These are phyloP conservation scores for Drosophila diplacantha DNA, from an alignment of 2,888 invertebrate genomes.

Conservation along the genomic window DNA sequence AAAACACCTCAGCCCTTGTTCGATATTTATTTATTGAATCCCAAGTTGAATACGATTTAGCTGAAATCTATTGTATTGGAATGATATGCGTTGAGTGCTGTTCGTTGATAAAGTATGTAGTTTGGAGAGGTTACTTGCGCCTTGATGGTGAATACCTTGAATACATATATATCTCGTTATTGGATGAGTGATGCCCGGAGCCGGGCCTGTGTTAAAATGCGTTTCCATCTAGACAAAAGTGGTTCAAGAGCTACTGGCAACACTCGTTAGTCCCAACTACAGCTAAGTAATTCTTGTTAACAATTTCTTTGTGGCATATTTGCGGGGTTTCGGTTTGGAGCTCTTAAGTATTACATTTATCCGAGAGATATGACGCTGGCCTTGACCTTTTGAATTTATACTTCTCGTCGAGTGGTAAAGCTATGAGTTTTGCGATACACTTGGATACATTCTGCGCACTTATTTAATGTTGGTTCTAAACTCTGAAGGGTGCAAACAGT, in stretches of 20 bases:
- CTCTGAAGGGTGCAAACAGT: constrained; percentile 67
- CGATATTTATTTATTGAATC: constrained; percentile 58
- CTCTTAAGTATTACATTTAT: constrained; percentile 31
- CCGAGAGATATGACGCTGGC: constrained; percentile 29
- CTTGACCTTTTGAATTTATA: constrained; percentile 17
- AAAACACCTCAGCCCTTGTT: background rate
- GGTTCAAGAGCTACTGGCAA: constrained; percentile 33
- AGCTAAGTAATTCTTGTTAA: constrained; percentile 34
- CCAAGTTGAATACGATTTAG: constrained; percentile 57
- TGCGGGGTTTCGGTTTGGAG: constrained; percentile 15
- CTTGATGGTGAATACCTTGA: constrained; percentile 23
- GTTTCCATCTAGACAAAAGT: constrained; percentile 32
- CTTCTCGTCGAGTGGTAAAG: constrained; percentile 17
- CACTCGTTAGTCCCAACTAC: constrained; percentile 30
- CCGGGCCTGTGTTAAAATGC: constrained; percentile 25
- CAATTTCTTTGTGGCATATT: constrained; percentile 18
- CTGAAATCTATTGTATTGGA: constrained; percentile 44
- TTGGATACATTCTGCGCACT: constrained; percentile 10
- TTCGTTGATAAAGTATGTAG: constrained; percentile 53
- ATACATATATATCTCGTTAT: constrained; percentile 6
- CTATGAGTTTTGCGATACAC: constrained; percentile 28
- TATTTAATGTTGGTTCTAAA: constrained; percentile 43
- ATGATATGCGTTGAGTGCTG: constrained; percentile 60
- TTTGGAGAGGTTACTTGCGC: constrained; percentile 38
- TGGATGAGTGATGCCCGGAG: constrained; percentile 24